These are phyloP conservation scores for Ormyrus labotus DNA, from an alignment of 2,888 invertebrate species.

Conservation along the genomic window DNA sequence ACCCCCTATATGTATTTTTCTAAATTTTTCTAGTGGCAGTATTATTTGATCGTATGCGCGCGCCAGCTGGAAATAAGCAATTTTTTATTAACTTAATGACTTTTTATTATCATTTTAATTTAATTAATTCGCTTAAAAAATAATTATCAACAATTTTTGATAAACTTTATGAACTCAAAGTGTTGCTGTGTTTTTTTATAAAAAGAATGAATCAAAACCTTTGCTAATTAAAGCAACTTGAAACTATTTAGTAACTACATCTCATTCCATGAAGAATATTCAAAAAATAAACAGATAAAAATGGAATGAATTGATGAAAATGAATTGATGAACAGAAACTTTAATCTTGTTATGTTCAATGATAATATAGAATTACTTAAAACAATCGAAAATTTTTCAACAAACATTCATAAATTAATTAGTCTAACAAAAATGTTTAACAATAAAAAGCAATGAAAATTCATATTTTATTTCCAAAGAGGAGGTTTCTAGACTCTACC, in stretches of 20 bases:
- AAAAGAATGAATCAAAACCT: slow-evolving; percentile 35
- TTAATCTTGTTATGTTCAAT: slow-evolving; percentile 23
- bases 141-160: background rate
- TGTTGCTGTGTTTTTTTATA: slow-evolving; percentile 37
- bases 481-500: slow-evolving; percentile 34
- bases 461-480: slow-evolving; percentile 34
- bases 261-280: slow-evolving; percentile 43
- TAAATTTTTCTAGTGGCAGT: slow-evolving; percentile 93
- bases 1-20: slow-evolving; percentile 95
- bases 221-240: slow-evolving; percentile 47
- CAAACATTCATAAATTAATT: slow-evolving; percentile 34
- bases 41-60: slow-evolving; percentile 95
- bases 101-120: slow-evolving; percentile 4
- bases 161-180: slow-evolving; percentile 21
- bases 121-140: background rate
- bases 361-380: slow-evolving; percentile 18
- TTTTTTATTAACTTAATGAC: slow-evolving; percentile 14
- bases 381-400: slow-evolving; percentile 22
- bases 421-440: slow-evolving; percentile 37
- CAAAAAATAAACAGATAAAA: slow-evolving; percentile 28
- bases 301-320: slow-evolving; percentile 15
- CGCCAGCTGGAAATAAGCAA: slow-evolving; percentile 84
- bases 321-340: background rate
- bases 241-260: slow-evolving; percentile 50
- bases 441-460: slow-evolving; percentile 25